Percentiles rank a stretch among this genome's conserved stretches.
Evolutionary conservation across 2,113 vertebrate species (phyloP).

Genomic region (Oreochromis aureus): DNA sequence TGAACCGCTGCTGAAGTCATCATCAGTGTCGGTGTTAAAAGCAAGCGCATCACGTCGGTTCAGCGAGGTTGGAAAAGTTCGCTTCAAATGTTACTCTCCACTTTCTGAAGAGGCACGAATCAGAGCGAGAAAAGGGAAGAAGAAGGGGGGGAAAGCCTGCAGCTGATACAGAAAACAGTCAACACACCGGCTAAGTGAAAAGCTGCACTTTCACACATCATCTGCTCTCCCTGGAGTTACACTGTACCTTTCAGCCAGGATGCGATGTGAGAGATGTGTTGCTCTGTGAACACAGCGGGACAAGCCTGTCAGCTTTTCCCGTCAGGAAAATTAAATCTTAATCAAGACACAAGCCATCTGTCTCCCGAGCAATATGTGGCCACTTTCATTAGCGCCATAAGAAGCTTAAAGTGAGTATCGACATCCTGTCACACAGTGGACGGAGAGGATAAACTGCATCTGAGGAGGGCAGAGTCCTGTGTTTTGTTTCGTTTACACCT

Average conservation of each 20-base stretch:
- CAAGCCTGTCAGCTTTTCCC: constrained; percentile 10
- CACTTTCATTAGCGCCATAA: constrained; percentile 68
- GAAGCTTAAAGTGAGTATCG: constrained; percentile 62
- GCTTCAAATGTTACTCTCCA: not conserved
- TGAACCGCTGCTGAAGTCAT: not conserved
- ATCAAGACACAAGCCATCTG: constrained; percentile 76
- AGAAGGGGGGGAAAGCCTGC: not conserved
- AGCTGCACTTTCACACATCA: not conserved
- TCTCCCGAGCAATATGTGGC: constrained; percentile 53
- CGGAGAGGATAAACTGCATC: not conserved
- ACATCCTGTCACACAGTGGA: constrained; percentile 16
- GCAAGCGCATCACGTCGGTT: not conserved
- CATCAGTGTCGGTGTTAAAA: not conserved
- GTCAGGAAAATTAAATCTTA: constrained; percentile 58
- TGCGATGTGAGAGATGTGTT: not conserved
- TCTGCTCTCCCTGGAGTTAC: not conserved
- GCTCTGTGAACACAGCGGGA: not conserved
- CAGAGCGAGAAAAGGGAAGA: not conserved
- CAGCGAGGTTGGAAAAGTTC: constrained; percentile 1
- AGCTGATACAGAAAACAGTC: not conserved
- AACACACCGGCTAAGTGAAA: not conserved
- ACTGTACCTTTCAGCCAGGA: not conserved
- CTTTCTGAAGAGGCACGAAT: not conserved
- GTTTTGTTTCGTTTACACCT: not conserved
- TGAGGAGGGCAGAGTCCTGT: not conserved